A percentile compares a stretch with the other conserved stretches of the same genome.
Conservation (phyloP, 2,113 vertebrate species). For the Pithys albifrons region DNA sequence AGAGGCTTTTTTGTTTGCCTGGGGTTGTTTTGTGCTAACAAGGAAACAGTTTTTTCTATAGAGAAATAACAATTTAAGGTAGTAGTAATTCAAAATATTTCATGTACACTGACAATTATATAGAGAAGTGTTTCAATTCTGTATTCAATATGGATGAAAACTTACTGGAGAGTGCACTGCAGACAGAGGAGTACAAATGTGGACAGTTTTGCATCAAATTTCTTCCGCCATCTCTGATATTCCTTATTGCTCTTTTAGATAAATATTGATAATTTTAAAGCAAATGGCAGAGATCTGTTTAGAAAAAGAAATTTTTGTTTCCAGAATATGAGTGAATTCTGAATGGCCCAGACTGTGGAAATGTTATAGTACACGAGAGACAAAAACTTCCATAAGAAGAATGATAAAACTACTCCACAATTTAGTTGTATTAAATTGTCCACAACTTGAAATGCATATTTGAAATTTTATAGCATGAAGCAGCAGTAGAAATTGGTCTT, state of each 20-base stretch:
- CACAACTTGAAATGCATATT: neutral
- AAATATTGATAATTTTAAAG: neutral
- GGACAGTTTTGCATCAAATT: neutral
- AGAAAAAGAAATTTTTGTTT: neutral
- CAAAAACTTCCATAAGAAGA: neutral
- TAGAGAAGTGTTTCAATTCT: neutral
- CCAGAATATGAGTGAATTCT: neutral
- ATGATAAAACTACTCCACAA: neutral
- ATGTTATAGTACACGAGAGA: neutral
- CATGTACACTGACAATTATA: neutral
- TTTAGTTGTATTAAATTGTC: neutral
- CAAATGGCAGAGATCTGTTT: neutral
- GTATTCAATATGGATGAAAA: neutral
- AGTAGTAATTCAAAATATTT: neutral
- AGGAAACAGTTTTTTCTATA: neutral
- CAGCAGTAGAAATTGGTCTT: accelerated
- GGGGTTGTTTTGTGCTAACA: neutral
- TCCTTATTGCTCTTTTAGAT: neutral
- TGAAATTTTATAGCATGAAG: neutral
- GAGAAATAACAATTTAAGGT: neutral
- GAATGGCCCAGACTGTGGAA: neutral
- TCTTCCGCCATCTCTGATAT: neutral
- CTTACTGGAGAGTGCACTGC: neutral
- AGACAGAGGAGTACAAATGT: neutral
- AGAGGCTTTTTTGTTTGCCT: neutral